A percentile compares a stretch with the other conserved stretches of the same genome.
Evolutionary conservation across 2,113 vertebrate species (phyloP).

Genomic region (Nettapus auritus): DNA sequence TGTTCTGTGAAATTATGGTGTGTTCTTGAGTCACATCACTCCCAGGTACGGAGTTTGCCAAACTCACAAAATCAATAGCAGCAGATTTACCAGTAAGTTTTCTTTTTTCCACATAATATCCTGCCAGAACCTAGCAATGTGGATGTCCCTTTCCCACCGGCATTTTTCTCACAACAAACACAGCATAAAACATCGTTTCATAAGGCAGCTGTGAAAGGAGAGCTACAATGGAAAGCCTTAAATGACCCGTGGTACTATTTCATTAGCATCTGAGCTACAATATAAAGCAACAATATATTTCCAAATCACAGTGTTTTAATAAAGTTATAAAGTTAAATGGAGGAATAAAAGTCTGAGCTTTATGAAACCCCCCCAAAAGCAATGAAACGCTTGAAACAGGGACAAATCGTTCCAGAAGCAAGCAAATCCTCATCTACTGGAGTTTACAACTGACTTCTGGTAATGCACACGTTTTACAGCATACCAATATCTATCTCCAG

Average conservation of each 20-base stretch:
- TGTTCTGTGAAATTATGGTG: background rate
- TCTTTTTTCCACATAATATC: background rate
- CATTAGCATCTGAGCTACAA: slow-evolving; percentile 35
- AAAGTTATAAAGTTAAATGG: slow-evolving; percentile 55
- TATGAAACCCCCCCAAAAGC: slow-evolving; percentile 43
- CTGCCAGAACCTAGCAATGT: background rate
- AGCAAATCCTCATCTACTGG: slow-evolving; percentile 46
- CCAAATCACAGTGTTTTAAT: slow-evolving; percentile 11
- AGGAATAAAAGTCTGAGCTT: slow-evolving; percentile 44
- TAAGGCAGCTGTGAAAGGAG: slow-evolving; percentile 26
- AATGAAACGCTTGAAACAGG: slow-evolving; percentile 37
- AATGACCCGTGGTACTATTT: slow-evolving; percentile 26
- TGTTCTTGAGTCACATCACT: background rate
- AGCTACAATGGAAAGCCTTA: slow-evolving; percentile 14
- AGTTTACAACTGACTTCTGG: slow-evolving; percentile 63
- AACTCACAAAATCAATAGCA: background rate
- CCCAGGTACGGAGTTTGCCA: background rate
- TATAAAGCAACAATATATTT: slow-evolving; percentile 20
- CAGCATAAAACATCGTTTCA: background rate
- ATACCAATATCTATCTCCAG: background rate
- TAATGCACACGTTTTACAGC: slow-evolving; percentile 22
- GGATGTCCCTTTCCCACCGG: background rate
- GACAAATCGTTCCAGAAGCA: slow-evolving; percentile 26
- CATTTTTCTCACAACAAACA: background rate
- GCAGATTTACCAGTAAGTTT: background rate